These are phyloP conservation scores for Lepidocyrtinus sp. DNA, from an alignment of 2,888 invertebrate genomes.

Conservation along the genomic window DNA sequence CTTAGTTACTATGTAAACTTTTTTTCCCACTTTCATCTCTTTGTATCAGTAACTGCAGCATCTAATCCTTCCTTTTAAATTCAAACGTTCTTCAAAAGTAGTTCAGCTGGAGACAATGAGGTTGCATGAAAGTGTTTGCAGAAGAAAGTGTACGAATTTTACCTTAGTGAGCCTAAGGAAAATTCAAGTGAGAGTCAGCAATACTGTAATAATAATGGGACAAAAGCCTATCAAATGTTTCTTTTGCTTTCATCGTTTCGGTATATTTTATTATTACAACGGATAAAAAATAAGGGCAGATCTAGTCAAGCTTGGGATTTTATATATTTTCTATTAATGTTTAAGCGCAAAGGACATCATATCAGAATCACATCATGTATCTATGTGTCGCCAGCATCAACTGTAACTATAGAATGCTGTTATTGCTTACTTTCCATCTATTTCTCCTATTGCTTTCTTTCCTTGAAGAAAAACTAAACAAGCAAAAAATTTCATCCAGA, in stretches of 20 bases:
- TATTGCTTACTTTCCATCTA: neutral
- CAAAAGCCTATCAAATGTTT: slow-evolving; percentile 32
- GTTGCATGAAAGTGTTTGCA: neutral
- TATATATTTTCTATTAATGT: slow-evolving; percentile 18
- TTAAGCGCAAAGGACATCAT: slow-evolving; percentile 34
- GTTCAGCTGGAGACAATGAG: neutral
- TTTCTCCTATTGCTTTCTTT: neutral
- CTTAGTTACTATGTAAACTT: neutral
- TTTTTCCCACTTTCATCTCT: neutral
- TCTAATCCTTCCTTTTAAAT: no score
- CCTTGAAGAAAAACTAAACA: neutral
- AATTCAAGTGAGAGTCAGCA: slow-evolving; percentile 26
- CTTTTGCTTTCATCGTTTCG: neutral
- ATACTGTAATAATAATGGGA: slow-evolving; percentile 10
- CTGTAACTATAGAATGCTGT: neutral
- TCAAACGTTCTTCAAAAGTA: neutral
- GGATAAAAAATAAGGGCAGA: slow-evolving; percentile 17
- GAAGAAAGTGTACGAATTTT: slow-evolving; percentile 16
- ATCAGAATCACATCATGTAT: slow-evolving; percentile 50
- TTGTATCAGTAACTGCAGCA: neutral
- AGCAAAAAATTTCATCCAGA: slow-evolving; percentile 3
- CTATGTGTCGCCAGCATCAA: slow-evolving; percentile 35
- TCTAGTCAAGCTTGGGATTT: slow-evolving; percentile 25
- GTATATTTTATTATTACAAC: slow-evolving; percentile 40
- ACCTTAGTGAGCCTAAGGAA: slow-evolving; percentile 16